A percentile compares a stretch with the other conserved stretches of the same genome.
phyloP scores from a whole-genome alignment of 2,888 invertebrate genomes.

The Leucophora obtusa region DNA sequence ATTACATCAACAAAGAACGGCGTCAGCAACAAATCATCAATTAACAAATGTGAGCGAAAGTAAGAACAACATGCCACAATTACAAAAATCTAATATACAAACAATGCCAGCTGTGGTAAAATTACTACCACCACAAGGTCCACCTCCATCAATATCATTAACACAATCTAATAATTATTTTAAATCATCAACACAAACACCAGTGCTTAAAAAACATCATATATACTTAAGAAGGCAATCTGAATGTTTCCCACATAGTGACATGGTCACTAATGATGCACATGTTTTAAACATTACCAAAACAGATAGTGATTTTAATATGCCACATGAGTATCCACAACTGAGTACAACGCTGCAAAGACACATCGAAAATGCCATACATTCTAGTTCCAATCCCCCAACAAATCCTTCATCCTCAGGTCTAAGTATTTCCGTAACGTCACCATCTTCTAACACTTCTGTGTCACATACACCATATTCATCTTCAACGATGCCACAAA shows the following conservation, averaged over 20 bases:
- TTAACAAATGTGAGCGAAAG: slow-evolving; percentile 13
- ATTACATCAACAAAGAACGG: slow-evolving; percentile 69
- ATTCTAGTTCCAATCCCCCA: slow-evolving; percentile 7
- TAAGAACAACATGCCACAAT: slow-evolving; percentile 15
- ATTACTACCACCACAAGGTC: slow-evolving; percentile 48
- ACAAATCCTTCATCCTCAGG: slow-evolving; percentile 28
- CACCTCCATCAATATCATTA: slow-evolving; percentile 24
- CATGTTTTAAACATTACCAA: slow-evolving; percentile 49
- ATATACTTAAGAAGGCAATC: slow-evolving; percentile 77
- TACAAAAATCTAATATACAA: slow-evolving; percentile 58
- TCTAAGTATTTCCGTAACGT: slow-evolving; percentile 52
- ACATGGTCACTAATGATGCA: slow-evolving; percentile 58
- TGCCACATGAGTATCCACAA: slow-evolving; percentile 25
- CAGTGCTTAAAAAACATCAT: slow-evolving; percentile 78
- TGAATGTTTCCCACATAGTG: slow-evolving; percentile 75
- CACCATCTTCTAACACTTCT: background rate
- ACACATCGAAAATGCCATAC: slow-evolving; percentile 57
- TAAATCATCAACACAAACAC: slow-evolving; percentile 59
- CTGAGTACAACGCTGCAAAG: slow-evolving; percentile 43
- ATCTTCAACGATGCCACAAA: slow-evolving; percentile 63
- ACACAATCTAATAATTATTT: slow-evolving; percentile 2
- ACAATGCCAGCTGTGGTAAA: slow-evolving; percentile 63
- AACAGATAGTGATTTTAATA: slow-evolving; percentile 57
- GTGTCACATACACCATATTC: slow-evolving; percentile 13
- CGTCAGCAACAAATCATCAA: background rate